phyloP scores from a whole-genome alignment of 2,113 vertebrate species.

The Ictalurus furcatus region DNA sequence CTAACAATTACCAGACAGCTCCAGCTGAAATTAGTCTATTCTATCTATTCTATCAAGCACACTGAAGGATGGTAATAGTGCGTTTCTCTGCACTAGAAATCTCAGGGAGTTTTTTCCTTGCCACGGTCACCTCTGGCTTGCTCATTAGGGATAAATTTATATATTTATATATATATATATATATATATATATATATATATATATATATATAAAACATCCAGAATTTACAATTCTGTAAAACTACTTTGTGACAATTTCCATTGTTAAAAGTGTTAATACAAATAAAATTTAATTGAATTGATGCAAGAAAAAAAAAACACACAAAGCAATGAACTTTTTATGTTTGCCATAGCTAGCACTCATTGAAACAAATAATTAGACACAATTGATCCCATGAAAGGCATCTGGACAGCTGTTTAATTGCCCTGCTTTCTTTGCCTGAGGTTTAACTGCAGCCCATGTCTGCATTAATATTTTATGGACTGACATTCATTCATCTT shows the following conservation, averaged over 20 bases:
- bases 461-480: conserved; percentile 42
- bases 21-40: conserved; percentile 32
- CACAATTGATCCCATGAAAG: conserved; percentile 27
- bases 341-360: conserved; percentile 6
- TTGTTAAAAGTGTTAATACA: not conserved
- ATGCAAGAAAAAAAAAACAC: not conserved
- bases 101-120: not conserved
- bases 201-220: not conserved
- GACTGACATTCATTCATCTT: conserved; percentile 32
- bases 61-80: conserved; percentile 23
- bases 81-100: conserved; percentile 4
- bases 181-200: not conserved
- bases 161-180: not conserved
- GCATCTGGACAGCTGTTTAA: conserved; percentile 21
- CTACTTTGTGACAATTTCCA: not conserved
- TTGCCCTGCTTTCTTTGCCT: conserved; percentile 34
- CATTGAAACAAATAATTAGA: conserved; percentile 36
- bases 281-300: not conserved
- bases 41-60: not conserved
- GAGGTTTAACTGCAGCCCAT: conserved; percentile 5
- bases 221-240: not conserved
- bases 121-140: not conserved
- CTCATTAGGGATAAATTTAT: not conserved
- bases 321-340: conserved; percentile 4
- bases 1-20: conserved; percentile 38